These are phyloP conservation scores for Pantherophis vulpinus DNA, from an alignment of 2,797 vertebrate species.

Conservation along the genomic window DNA sequence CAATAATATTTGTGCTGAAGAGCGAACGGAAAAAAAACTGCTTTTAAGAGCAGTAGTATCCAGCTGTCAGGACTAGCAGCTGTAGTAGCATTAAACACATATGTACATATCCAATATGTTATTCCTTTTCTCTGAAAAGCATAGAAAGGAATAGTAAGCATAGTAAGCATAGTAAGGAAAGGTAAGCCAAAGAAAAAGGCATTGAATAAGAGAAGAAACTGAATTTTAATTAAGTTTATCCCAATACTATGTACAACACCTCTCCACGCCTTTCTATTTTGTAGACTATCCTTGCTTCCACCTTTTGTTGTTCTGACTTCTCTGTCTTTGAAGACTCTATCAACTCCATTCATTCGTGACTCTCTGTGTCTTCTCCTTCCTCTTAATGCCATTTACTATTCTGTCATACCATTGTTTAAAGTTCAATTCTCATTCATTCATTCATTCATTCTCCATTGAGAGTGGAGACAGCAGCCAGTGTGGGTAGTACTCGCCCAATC, in stretches of 20 bases:
- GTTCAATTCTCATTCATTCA: not conserved
- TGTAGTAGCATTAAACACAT: not conserved
- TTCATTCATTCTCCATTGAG: not conserved
- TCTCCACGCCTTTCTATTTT: not conserved
- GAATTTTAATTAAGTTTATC: not conserved
- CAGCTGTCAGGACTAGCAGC: not conserved
- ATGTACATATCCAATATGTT: not conserved
- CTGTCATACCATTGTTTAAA: not conserved
- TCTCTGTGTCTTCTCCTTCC: not conserved
- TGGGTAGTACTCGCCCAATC: too few species aligned
- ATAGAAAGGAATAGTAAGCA: not conserved
- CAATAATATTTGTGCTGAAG: not conserved
- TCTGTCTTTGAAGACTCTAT: not conserved
- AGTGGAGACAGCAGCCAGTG: too few species aligned
- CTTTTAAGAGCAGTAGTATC: not conserved
- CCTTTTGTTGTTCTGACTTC: not conserved
- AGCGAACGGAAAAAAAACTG: conserved; percentile 14
- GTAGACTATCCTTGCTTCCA: not conserved
- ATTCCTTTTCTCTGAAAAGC: not conserved
- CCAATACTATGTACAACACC: not conserved
- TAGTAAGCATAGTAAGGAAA: too few species aligned
- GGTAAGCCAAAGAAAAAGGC: not conserved
- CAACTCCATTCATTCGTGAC: not conserved
- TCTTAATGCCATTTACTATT: not conserved
- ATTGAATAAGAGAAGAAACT: not conserved